A percentile compares a stretch with the other conserved stretches of the same genome.
These are phyloP conservation scores for Galaxias olidus DNA, from an alignment of 2,797 vertebrate species.

Conservation along the genomic window DNA sequence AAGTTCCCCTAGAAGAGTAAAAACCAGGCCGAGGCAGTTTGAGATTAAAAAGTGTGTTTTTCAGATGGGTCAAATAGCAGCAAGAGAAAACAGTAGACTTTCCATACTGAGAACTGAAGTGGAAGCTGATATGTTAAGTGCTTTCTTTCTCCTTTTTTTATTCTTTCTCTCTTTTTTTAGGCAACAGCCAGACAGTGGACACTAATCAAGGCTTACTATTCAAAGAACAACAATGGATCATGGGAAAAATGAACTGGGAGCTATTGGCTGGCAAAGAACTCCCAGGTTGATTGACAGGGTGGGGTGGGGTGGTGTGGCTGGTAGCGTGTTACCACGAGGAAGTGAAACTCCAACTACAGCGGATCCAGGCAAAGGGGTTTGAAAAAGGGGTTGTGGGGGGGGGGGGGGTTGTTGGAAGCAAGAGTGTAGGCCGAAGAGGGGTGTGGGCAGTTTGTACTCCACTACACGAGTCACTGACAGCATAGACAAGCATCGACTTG, in stretches of 20 bases:
- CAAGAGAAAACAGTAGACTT: constrained; percentile 22
- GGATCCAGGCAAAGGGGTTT: constrained; percentile 41
- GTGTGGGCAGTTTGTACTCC: not conserved
- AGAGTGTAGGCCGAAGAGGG: not conserved
- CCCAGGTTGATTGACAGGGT: constrained; percentile 61
- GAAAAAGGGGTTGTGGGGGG: constrained; percentile 5
- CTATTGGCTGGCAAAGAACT: constrained; percentile 40
- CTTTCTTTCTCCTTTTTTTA: constrained; percentile 45
- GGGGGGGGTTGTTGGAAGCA: constrained; percentile 5
- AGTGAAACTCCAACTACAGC: constrained; percentile 50
- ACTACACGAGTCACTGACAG: constrained; percentile 40
- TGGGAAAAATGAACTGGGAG: constrained; percentile 57
- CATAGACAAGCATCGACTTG: constrained; percentile 28
- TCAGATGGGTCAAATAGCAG: constrained; percentile 43
- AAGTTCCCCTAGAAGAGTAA: constrained; percentile 53
- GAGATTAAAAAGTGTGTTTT: constrained; percentile 48
- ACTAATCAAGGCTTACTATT: constrained; percentile 62
- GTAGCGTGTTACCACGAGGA: constrained; percentile 51
- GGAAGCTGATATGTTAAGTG: constrained; percentile 36
- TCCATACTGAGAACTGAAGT: constrained; percentile 31
- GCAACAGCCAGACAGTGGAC: constrained; percentile 26
- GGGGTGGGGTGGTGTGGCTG: constrained; percentile 33
- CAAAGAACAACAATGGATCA: constrained; percentile 65
- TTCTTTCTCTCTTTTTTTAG: constrained; percentile 49
- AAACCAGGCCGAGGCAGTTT: constrained; percentile 41